Evolutionary conservation across 2,797 vertebrate species (phyloP), one percentile per base, ranked within the genome.

Genomic region (Sorex maritimensis): DNA sequence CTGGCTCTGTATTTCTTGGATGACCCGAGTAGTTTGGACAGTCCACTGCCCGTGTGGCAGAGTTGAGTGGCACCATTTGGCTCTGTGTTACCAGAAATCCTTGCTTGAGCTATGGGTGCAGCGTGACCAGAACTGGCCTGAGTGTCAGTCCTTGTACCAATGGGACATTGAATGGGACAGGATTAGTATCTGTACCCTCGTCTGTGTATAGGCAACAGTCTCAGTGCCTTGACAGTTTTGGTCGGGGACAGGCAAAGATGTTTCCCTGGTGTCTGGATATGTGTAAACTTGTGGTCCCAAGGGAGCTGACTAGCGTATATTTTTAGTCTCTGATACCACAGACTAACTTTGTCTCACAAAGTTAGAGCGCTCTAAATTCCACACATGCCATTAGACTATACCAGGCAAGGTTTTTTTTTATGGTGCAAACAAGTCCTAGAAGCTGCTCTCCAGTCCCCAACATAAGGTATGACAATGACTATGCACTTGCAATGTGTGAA

Each of bases 11-110:
- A 78, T 52, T 96, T 95, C 81, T 87, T 96, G 94, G 92, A 94
- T 92, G 92, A 89, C 92, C 96, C 78, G 19, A 69, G 92, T 96
- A 87, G 91, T 92, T 96, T 97, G 95, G 93, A 92, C 52, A 28
- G 75, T 82, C 12, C 14, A 24, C 49, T 88, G 95, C 81, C 93
- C 90, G 77, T 80, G 95, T 92, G 68, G 94, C 83, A 92, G 92
- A 52, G 30, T 69, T 81, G 10, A 34, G 44, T 49, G 69, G 71
- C 0, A 9, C 84, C 11, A 0, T 44, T 84, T 65, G 86, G 90
- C 74, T 87, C 89, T 82, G 30, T 15, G 21, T 92, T 58, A 88
- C 88, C 82, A 78, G 86, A 38, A 86, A 93, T 81, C 82, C 2
- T 65, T 34, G 44, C 93, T 87, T 81, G 41, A 65, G 2, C 86